Conservation (phyloP, 1,140 invertebrate genomes). For the Frieseomelitta varia region DNA sequence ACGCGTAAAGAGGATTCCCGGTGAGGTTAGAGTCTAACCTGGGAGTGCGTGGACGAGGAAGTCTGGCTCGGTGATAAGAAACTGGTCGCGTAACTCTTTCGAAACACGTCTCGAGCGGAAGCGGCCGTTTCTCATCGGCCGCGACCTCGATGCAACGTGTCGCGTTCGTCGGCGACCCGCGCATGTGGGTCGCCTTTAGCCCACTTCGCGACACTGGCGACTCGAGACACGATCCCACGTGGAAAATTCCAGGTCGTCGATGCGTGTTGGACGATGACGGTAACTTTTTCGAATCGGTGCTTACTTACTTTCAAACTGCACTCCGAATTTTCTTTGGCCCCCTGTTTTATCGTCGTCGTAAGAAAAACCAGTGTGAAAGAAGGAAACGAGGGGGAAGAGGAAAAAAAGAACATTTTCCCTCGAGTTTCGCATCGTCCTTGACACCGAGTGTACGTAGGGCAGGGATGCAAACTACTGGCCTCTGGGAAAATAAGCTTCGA, state of each 20-base stretch:
- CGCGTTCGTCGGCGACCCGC: constrained; percentile 33
- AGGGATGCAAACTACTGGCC: constrained; percentile 31
- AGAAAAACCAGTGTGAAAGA: neutral
- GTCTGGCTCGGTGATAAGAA: constrained; percentile 10
- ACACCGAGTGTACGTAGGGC: constrained; percentile 14
- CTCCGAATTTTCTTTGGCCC: too few relatives aligned
- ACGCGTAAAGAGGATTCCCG: too few relatives aligned
- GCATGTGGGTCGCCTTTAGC: constrained; percentile 55
- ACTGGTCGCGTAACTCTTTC: constrained; percentile 10
- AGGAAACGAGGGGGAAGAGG: too few relatives aligned
- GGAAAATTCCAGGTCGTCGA: constrained; percentile 53
- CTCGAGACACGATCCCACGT: constrained; percentile 44
- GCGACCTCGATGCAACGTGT: constrained; percentile 47
- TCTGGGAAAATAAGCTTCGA: constrained; percentile 16
- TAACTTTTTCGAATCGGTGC: constrained; percentile 12
- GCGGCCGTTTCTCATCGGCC: constrained; percentile 44
- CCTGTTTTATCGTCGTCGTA: neutral
- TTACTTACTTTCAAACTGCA: too few relatives aligned
- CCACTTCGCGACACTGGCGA: constrained; percentile 36
- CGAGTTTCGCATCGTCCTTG: constrained; percentile 10
- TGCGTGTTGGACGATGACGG: constrained; percentile 15
- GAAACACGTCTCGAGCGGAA: constrained; percentile 47
- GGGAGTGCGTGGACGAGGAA: neutral
- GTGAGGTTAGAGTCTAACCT: too few relatives aligned
- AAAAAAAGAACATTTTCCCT: too few relatives aligned